phyloP scores from a whole-genome alignment of 2,113 vertebrate genomes.

The Pteropus alecto region DNA sequence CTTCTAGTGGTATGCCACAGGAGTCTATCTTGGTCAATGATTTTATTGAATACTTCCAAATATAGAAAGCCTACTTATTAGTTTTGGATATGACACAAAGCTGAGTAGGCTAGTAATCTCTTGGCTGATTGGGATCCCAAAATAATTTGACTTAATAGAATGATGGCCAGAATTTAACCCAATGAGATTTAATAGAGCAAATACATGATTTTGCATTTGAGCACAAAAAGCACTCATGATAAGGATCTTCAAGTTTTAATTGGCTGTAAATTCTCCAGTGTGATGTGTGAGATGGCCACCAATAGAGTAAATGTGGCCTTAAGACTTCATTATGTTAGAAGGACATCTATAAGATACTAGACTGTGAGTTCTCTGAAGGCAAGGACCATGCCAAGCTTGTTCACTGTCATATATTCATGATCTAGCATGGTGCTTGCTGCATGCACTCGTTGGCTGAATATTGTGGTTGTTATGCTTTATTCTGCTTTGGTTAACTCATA shows the following conservation, averaged over 20 bases:
- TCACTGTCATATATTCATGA: background rate
- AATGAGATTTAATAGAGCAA: conserved; percentile 4
- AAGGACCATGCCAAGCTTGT: background rate
- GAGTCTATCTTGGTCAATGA: background rate
- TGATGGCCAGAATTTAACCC: background rate
- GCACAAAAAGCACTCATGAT: background rate
- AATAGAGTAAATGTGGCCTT: background rate
- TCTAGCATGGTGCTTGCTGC: background rate
- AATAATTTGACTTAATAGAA: conserved; percentile 8
- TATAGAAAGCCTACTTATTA: background rate
- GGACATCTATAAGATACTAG: background rate
- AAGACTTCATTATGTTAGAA: background rate
- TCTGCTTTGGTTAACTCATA: background rate
- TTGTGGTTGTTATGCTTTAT: background rate
- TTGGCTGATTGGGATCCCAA: background rate
- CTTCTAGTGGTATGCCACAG: background rate
- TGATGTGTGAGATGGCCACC: background rate
- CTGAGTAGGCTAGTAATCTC: background rate
- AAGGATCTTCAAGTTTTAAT: background rate
- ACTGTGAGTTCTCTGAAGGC: background rate
- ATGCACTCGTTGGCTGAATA: background rate
- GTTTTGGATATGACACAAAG: background rate
- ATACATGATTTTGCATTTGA: background rate
- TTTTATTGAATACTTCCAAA: background rate
- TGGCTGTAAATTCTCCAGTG: background rate